These are phyloP conservation scores for Hemicentrotus pulcherrimus DNA, from an alignment of 35 echinoderm and acorn worm species.

Conservation along the genomic window DNA sequence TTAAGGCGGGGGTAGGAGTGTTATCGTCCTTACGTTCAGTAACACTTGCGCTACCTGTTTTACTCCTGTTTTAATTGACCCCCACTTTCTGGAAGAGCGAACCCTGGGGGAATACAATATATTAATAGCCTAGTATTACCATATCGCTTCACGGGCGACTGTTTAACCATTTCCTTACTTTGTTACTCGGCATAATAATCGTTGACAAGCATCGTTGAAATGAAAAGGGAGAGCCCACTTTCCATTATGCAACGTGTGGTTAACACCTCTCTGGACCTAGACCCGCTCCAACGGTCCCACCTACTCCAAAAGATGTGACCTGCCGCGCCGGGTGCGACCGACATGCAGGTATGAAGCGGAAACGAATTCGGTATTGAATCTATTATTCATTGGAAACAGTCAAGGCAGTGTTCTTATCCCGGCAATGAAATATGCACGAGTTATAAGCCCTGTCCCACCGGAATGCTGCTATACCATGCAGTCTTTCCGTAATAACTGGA, in stretches of 20 bases:
- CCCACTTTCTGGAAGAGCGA: no score
- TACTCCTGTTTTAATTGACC: no score
- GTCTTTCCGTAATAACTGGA: not conserved
- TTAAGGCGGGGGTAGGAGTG: no score
- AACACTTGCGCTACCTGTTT: no score
- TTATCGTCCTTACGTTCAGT: no score
- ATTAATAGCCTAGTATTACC: no score
- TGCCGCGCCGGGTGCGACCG: not conserved
- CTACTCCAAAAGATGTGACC: not conserved
- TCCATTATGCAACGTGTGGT: slow-evolving; percentile 4
- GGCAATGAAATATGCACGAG: not conserved
- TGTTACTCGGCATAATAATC: not conserved
- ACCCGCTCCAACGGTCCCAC: not conserved
- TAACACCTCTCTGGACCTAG: not conserved
- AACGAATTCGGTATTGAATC: not conserved
- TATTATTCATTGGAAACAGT: not conserved
- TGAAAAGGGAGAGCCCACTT: not conserved
- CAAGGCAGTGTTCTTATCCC: not conserved
- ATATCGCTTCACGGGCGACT: no score
- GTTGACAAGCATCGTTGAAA: not conserved
- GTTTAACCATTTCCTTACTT: no score
- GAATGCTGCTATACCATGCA: not conserved
- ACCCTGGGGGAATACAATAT: no score
- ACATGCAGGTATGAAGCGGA: not conserved
- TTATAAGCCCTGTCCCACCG: not conserved